Evolutionary conservation across 1,140 invertebrate species (phyloP), one percentile per base, ranked within the genome.

Genomic region (Saccostrea echinata): DNA sequence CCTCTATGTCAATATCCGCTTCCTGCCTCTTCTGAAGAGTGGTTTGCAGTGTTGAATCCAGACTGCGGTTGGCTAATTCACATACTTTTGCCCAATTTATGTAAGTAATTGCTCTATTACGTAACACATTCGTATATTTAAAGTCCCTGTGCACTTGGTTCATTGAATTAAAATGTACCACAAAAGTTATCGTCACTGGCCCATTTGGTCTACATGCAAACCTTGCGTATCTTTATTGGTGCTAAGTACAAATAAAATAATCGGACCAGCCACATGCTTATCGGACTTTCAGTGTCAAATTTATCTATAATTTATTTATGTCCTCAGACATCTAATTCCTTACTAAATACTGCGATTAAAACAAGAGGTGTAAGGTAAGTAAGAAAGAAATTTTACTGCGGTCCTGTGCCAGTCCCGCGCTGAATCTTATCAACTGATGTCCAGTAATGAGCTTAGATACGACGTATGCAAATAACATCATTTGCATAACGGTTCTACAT

Each of bases 281-380:
- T 76, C 68, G 16, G 27, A 27, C 68, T 27, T 33, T 33, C 68
- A 35, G 68, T 76, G 68, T 33, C 68, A 76, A 12, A 76, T 76
- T 76, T 76, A 76, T 76, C 68, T 33, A 30, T 30, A 30, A 76
- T 76, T 76, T 76, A 76, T 76, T 76, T 76, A 76, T 76, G 30
- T 76, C 27, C 68, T 33, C 27, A 27, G 68, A 30, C 68, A 12
- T 18, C 12, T 76, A 76, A 76, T 76, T 27, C 68, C 30, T 30
- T 30, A 33, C 68, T 76, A 76, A 76, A 76, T 76, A 76, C 27
- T 76, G 68, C 68, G 68, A 76, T 76, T 27, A 30, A 76, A 76
- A 76, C 68, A 33, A 76, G 68, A 30, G 27, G 68, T 30, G 27
- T 30, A 76, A 0, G 68, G 27, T 27, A 27, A 76, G 12, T 61